phyloP scores from a whole-genome alignment of 1,140 invertebrate species.

The Bombus sibiricus region DNA sequence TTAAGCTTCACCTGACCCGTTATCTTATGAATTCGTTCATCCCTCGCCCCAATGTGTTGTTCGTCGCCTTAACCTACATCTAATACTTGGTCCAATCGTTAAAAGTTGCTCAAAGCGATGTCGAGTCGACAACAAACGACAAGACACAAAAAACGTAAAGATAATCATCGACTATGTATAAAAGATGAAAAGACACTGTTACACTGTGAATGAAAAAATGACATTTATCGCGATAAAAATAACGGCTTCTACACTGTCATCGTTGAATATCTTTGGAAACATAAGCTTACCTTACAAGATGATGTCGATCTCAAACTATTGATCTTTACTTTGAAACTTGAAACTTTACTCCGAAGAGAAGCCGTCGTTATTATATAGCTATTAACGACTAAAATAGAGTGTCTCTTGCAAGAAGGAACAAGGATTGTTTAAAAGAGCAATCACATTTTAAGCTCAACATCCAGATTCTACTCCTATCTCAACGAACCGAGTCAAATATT shows the following conservation, averaged over 20 bases:
- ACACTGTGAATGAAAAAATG: neutral
- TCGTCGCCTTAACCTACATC: neutral
- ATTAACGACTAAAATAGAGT: neutral
- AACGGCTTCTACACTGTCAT: neutral
- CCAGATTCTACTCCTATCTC: neutral
- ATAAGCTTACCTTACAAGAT: neutral
- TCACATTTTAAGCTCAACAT: neutral
- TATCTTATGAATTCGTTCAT: conserved; percentile 35
- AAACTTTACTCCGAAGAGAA: neutral
- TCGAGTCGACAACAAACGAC: no score
- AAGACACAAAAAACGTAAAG: neutral
- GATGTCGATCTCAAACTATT: neutral
- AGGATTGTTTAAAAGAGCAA: neutral
- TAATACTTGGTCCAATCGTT: neutral
- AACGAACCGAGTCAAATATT: neutral
- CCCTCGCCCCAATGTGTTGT: neutral
- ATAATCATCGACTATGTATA: neutral
- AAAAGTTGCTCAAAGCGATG: neutral
- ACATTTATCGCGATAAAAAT: neutral
- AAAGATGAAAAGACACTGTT: neutral
- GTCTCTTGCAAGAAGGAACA: neutral
- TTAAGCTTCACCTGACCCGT: conserved; percentile 64
- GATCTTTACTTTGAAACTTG: neutral
- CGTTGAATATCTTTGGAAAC: neutral
- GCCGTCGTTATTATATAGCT: neutral